Conservation (phyloP, 2,797 vertebrate species). For the Naso thynnoides region DNA sequence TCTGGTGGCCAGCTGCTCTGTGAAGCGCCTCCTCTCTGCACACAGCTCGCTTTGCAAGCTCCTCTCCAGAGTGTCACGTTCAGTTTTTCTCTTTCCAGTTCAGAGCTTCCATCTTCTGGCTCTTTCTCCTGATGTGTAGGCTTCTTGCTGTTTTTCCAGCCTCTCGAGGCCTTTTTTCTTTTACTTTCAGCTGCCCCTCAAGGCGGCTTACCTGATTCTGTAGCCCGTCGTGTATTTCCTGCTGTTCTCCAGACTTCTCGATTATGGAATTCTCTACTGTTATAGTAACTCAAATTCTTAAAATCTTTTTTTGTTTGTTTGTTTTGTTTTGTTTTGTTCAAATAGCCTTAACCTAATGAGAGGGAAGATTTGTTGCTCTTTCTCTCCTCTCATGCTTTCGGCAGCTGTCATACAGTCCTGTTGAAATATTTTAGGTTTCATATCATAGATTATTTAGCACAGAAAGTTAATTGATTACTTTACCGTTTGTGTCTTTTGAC, state of each 20-base stretch:
- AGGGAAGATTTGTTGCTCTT: background rate
- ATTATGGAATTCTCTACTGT: background rate
- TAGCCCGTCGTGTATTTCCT: background rate
- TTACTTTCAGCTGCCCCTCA: background rate
- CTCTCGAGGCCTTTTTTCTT: background rate
- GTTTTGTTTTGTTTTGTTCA: no score
- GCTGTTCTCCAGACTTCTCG: no score
- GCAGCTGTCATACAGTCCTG: background rate
- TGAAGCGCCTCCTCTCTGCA: background rate
- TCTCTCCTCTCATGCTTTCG: background rate
- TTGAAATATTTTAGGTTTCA: background rate
- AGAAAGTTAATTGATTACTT: no score
- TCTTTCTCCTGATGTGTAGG: background rate
- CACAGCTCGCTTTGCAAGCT: conserved; percentile 3
- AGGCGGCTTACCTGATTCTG: background rate
- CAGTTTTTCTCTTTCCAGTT: background rate
- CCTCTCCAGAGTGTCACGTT: background rate
- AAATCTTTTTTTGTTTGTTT: no score
- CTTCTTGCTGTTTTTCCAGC: background rate
- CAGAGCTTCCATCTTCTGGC: background rate
- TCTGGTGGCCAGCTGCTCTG: conserved; percentile 3
- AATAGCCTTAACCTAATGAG: background rate
- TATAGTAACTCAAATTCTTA: background rate
- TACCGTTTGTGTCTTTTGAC: no score
- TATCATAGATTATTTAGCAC: no score